Evolutionary conservation across 2,113 vertebrate genomes (phyloP).

Genomic region (Nesogale talazaci): DNA sequence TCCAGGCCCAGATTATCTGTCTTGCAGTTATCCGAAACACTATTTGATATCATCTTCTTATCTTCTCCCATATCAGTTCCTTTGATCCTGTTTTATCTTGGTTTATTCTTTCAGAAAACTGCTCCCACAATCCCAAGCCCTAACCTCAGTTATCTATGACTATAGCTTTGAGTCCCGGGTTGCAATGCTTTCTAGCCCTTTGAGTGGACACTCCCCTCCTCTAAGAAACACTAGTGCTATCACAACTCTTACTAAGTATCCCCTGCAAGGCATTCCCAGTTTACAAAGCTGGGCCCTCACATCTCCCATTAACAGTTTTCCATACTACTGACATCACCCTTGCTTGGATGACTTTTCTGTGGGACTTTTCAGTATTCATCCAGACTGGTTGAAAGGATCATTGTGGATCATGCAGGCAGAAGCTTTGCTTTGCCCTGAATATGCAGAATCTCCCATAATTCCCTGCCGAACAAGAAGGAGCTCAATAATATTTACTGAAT

Average conservation of each 20-base stretch:
- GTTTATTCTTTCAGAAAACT: neutral
- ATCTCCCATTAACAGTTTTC: neutral
- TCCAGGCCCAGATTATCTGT: neutral
- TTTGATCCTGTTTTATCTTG: neutral
- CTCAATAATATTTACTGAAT: neutral
- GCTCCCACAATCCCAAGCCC: neutral
- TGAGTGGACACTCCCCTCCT: neutral
- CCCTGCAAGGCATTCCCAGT: neutral
- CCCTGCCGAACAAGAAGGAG: neutral
- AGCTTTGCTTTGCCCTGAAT: neutral
- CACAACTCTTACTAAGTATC: neutral
- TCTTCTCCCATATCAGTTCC: neutral
- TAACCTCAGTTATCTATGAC: neutral
- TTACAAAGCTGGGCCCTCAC: neutral
- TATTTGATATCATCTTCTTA: neutral
- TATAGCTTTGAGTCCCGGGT: neutral
- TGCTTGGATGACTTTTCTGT: constrained; percentile 22
- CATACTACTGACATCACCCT: neutral
- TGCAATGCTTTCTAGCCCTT: neutral
- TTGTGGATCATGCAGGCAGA: neutral
- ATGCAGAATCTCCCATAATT: neutral
- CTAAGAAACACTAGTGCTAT: neutral
- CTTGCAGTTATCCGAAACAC: neutral
- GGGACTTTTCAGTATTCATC: neutral
- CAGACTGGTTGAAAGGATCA: neutral